Conservation (phyloP, 2,888 invertebrate species). For the Melieria omissa region DNA sequence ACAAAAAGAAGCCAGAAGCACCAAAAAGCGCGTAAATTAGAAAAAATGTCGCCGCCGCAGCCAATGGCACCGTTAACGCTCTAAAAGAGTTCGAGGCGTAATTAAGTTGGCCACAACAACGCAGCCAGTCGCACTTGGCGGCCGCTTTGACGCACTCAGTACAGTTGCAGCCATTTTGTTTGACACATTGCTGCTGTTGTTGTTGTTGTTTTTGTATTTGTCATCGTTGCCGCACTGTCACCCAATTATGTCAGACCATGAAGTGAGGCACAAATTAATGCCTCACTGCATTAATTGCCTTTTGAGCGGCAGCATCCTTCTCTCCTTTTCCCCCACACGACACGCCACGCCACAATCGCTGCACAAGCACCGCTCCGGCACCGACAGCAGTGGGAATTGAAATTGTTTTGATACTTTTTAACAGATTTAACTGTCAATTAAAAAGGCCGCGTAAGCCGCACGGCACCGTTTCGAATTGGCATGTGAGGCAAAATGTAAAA, state of each 20-base stretch:
- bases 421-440: constrained; percentile 21
- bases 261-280: constrained; percentile 55
- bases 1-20: too few species aligned
- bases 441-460: constrained; percentile 32
- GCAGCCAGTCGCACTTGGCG: too few species aligned
- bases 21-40: too few species aligned
- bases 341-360: background rate
- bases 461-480: background rate
- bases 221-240: constrained; percentile 21
- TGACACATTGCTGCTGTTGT: background rate
- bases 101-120: too few species aligned
- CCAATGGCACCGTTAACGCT: too few species aligned
- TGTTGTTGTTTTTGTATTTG: too few species aligned
- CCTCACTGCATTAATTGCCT: constrained; percentile 61
- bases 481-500: background rate
- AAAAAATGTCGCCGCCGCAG: too few species aligned
- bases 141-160: too few species aligned
- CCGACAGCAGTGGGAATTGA: background rate
- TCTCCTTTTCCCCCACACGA: background rate
- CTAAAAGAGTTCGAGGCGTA: too few species aligned
- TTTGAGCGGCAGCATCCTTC: constrained; percentile 16
- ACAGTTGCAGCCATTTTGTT: background rate
- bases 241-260: constrained; percentile 28
- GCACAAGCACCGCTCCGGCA: background rate
- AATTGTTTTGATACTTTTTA: constrained; percentile 29